These are phyloP conservation scores for Conus ventricosus DNA, from an alignment of 1,140 invertebrate genomes.

Conservation along the genomic window DNA sequence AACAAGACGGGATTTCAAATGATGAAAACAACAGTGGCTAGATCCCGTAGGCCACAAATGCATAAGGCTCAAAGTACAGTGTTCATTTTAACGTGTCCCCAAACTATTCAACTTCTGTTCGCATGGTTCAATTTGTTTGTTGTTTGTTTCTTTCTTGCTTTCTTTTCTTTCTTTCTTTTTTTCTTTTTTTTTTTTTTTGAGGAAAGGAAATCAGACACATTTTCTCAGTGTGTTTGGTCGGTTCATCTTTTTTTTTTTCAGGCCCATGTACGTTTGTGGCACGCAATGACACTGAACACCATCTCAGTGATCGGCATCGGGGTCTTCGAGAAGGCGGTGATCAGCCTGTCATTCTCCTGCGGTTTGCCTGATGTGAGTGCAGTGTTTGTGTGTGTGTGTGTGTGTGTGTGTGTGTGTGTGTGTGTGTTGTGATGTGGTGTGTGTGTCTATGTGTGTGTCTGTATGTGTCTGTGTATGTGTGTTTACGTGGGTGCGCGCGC, in stretches of 20 bases:
- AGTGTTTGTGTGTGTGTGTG: no score
- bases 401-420: background rate
- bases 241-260: constrained; percentile 64
- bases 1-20: no score
- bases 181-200: background rate
- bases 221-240: no score
- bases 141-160: background rate
- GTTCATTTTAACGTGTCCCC: no score
- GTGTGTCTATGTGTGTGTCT: no score
- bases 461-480: no score
- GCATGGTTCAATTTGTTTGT: background rate
- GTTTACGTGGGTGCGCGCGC: background rate
- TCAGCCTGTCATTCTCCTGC: constrained; percentile 88
- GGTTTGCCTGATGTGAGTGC: background rate
- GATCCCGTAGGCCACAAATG: no score
- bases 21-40: no score
- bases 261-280: constrained; percentile 94
- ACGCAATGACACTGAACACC: constrained; percentile 89
- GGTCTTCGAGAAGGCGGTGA: constrained; percentile 85
- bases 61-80: no score
- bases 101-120: no score
- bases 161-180: background rate
- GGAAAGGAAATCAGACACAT: no score
- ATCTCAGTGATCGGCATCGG: constrained; percentile 86
- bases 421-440: background rate